Percentiles rank a stretch among this genome's conserved stretches.
Evolutionary conservation across 2,888 invertebrate species (phyloP).

Genomic region (Trachelus stipa): DNA sequence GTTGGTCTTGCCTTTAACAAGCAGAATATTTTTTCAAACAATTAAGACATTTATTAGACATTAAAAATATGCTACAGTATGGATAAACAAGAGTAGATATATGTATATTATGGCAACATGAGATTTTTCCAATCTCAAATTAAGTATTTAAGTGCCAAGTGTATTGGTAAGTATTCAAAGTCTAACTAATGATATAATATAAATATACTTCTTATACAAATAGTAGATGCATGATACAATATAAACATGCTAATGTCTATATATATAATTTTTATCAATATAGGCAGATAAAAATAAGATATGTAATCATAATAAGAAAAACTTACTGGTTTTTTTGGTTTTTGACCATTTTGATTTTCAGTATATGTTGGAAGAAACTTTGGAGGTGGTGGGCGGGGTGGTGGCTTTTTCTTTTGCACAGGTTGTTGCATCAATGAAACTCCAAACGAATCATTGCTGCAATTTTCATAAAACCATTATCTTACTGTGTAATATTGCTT

Average conservation of each 20-base stretch:
- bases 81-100: background rate
- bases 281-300: background rate
- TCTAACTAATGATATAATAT: background rate
- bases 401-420: conserved; percentile 76
- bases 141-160: background rate
- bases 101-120: background rate
- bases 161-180: background rate
- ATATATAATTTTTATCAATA: background rate
- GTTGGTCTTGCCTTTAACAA: conserved; percentile 54
- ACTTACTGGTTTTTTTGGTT: conserved; percentile 55
- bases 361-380: conserved; percentile 62
- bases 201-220: background rate
- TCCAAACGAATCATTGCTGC: conserved; percentile 54
- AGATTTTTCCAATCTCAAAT: background rate
- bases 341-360: conserved; percentile 49
- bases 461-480: conserved; percentile 10
- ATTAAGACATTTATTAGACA: background rate
- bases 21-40: background rate
- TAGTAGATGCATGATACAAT: background rate
- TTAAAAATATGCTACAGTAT: background rate
- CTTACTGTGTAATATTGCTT: background rate
- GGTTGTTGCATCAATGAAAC: conserved; percentile 67
- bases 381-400: conserved; percentile 80
- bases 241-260: background rate
- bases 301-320: background rate